A percentile compares a stretch with the other conserved stretches of the same genome.
Conservation (phyloP, 2,113 vertebrate genomes). For the Crotalus horridus region DNA sequence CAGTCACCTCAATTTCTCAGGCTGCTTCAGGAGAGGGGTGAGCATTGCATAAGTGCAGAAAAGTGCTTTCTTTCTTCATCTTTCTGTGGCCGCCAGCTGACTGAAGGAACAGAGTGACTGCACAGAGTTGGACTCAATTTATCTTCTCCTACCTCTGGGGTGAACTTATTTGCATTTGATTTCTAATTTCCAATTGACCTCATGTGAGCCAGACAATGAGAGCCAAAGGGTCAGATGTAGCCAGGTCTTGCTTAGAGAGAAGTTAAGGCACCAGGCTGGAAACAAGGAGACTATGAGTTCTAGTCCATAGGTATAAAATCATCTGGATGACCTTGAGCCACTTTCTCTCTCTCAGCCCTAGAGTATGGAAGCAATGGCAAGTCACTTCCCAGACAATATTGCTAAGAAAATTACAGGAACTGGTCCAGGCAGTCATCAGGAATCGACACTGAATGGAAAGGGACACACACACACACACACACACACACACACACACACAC, state of each 20-base stretch:
- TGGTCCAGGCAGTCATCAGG: neutral
- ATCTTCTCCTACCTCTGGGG: neutral
- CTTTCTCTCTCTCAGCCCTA: neutral
- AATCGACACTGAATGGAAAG: neutral
- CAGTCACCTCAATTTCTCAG: neutral
- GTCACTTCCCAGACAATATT: neutral
- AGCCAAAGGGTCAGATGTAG: neutral
- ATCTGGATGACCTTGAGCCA: neutral
- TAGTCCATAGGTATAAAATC: neutral
- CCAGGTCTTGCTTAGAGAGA: neutral
- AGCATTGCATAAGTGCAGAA: neutral
- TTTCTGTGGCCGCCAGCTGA: neutral
- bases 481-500: neutral
- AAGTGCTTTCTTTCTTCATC: neutral
- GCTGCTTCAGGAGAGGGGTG: neutral
- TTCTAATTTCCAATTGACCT: neutral
- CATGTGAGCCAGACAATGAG: neutral
- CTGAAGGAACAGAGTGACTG: neutral
- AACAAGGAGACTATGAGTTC: neutral
- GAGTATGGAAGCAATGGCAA: neutral
- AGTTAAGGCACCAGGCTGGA: neutral
- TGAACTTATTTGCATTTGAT: neutral
- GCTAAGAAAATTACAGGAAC: neutral
- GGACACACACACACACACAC: neutral
- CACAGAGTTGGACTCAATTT: neutral